phyloP scores from a whole-genome alignment of 2,888 invertebrate genomes.

The Parapristionchus giblindavisi region DNA sequence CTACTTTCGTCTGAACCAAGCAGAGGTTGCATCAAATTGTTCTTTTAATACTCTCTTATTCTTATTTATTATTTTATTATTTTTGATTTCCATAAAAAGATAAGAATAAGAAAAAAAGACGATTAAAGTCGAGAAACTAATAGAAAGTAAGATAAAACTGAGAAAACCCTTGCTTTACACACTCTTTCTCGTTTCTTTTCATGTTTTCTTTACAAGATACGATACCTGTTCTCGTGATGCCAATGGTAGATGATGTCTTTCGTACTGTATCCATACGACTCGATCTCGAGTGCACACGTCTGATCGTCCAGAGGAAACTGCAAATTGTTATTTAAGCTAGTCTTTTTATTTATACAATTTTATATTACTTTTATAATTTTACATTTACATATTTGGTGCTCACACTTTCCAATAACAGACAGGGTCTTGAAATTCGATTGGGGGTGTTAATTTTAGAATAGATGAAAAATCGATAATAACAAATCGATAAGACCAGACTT shows the following conservation, averaged over 20 bases:
- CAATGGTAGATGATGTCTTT: slow-evolving; percentile 70
- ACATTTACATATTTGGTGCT: background rate
- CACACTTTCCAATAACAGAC: background rate
- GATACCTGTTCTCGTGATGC: slow-evolving; percentile 48
- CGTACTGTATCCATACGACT: slow-evolving; percentile 70
- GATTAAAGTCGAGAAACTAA: background rate
- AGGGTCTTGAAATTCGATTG: too few relatives aligned
- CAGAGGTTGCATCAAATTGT: too few relatives aligned
- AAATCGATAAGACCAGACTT: too few relatives aligned
- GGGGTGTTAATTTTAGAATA: too few relatives aligned
- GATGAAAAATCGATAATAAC: too few relatives aligned
- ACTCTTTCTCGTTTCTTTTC: background rate
- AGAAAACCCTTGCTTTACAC: background rate
- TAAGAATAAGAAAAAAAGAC: background rate
- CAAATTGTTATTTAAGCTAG: too few relatives aligned
- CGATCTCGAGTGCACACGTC: slow-evolving; percentile 67
- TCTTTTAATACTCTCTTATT: too few relatives aligned
- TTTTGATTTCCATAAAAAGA: too few relatives aligned
- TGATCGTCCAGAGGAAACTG: slow-evolving; percentile 68
- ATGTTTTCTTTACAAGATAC: background rate
- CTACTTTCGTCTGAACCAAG: too few relatives aligned
- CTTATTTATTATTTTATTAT: too few relatives aligned
- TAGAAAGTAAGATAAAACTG: background rate
- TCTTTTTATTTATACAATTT: too few relatives aligned
- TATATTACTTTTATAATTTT: background rate